Base-by-base conservation (phyloP, 2,888 invertebrate genomes). In the Hyles lineata region DNA sequence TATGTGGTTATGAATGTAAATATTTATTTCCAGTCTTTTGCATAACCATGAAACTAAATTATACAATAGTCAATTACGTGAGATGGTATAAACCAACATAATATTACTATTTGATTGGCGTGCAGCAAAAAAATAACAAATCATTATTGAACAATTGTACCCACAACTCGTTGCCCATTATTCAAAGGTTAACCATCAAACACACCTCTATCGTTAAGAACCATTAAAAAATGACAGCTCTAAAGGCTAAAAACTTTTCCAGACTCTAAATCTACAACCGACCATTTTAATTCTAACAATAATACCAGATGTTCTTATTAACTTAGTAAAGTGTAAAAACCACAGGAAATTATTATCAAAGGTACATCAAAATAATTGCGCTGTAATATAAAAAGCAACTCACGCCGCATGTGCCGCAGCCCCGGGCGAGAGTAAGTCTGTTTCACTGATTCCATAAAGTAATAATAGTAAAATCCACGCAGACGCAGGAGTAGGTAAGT, bases 381-480 rank as follows among this genome's bases (percentile, higher is more conserved):
- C 43, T 11, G 43, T 43, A 43, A 43, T 43, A n/a, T 55, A 55
- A n/a, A 55, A 17, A 55, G 55, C 5, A 55, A n/a, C 19, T 55
- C n/a, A n/a, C 55, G 55, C 55, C n/a, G n/a, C 55, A n/a, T 17
- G 55, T 55, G 3, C 17, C n/a, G 21, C 11, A 43, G 21, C 4
- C 23, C 0, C 21, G 17, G 43, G 1, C n/a, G 67, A 67, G 17
- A 50, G 67, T 50, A 50, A 67, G 23, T 50, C 67, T 23, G 50
- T 50, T 50, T 67, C 15, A 23, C 67, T 67, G 55, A n/a, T n/a
- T 17, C 43, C 6, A 67, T 67, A 23, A 23, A 23, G 17, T 50
- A 67, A 67, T 67, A 67, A 67, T 67, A 67, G 50, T 67, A 17
- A 67, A 50, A 17, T 50, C 23, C 23, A 35, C 21, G n/a, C 35